Evolutionary conservation across 2,888 invertebrate genomes (phyloP).

Genomic region (Andrena minutula): DNA sequence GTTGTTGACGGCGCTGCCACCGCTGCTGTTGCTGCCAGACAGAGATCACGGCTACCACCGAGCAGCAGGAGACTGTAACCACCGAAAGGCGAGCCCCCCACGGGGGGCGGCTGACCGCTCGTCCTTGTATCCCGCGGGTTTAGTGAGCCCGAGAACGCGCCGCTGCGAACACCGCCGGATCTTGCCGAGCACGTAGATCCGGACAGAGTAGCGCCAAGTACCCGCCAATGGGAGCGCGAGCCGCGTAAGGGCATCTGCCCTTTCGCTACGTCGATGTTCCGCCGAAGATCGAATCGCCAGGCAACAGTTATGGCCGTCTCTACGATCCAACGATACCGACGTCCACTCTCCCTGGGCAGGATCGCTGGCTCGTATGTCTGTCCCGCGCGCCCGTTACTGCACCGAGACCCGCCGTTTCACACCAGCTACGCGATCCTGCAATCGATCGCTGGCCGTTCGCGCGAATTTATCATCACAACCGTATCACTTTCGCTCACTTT

Average conservation of each 20-base stretch:
- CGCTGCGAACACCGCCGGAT: constrained; percentile 35
- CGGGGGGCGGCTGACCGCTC: constrained; percentile 47
- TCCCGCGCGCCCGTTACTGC: not conserved
- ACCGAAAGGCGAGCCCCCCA: constrained; percentile 41
- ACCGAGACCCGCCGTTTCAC: constrained; percentile 6
- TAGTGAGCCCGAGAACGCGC: not conserved
- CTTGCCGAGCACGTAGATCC: constrained; percentile 57
- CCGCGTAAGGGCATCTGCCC: constrained; percentile 69
- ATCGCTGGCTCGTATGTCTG: not conserved
- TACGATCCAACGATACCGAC: constrained; percentile 22
- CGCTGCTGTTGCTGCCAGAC: constrained; percentile 38
- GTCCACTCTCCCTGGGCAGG: not conserved
- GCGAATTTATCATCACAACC: constrained; percentile 45
- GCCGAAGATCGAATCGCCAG: constrained; percentile 56
- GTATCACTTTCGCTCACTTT: constrained; percentile 57
- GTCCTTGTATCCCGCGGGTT: constrained; percentile 33
- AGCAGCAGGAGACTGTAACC: not conserved
- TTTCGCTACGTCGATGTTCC: constrained; percentile 54
- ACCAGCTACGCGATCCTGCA: not conserved
- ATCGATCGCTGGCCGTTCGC: constrained; percentile 13
- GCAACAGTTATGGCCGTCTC: constrained; percentile 62
- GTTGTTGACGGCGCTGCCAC: constrained; percentile 64
- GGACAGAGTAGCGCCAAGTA: constrained; percentile 47
- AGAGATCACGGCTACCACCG: constrained; percentile 29
- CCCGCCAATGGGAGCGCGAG: constrained; percentile 57